phyloP scores from a whole-genome alignment of 2,113 vertebrate species.

The Tyto alba region DNA sequence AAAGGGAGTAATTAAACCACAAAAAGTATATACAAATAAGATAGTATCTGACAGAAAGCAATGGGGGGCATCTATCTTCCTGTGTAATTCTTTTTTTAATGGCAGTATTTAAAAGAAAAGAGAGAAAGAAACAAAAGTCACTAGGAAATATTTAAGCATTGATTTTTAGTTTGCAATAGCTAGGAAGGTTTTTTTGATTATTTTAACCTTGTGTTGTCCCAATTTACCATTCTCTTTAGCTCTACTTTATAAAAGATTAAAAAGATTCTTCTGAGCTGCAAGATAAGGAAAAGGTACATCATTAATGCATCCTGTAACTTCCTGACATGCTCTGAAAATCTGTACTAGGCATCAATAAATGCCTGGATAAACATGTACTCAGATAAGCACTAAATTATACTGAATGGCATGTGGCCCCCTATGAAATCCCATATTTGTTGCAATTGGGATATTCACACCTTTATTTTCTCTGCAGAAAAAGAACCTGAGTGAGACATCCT shows the following conservation, averaged over 20 bases:
- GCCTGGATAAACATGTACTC: neutral
- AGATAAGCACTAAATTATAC: neutral
- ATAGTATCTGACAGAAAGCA: conserved; percentile 70
- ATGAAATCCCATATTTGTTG: neutral
- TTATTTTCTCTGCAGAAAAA: neutral
- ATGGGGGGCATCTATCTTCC: conserved; percentile 49
- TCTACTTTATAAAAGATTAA: neutral
- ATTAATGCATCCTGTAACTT: neutral
- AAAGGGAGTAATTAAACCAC: conserved; percentile 70
- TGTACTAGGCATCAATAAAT: neutral
- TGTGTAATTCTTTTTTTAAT: conserved; percentile 24
- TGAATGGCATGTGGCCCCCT: neutral
- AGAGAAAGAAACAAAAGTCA: conserved; percentile 12
- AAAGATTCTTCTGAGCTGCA: neutral
- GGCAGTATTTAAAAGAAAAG: conserved; percentile 40
- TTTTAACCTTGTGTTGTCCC: neutral
- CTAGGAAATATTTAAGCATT: neutral
- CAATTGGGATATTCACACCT: neutral
- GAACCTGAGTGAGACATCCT: neutral
- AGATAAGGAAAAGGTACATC: neutral
- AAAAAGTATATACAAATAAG: conserved; percentile 70
- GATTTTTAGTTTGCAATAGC: neutral
- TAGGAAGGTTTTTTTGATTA: neutral
- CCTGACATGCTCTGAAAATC: neutral
- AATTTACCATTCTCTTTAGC: neutral